These are phyloP conservation scores for Hirtodrosophila cameraria DNA, from an alignment of 2,888 invertebrate genomes.

Conservation along the genomic window DNA sequence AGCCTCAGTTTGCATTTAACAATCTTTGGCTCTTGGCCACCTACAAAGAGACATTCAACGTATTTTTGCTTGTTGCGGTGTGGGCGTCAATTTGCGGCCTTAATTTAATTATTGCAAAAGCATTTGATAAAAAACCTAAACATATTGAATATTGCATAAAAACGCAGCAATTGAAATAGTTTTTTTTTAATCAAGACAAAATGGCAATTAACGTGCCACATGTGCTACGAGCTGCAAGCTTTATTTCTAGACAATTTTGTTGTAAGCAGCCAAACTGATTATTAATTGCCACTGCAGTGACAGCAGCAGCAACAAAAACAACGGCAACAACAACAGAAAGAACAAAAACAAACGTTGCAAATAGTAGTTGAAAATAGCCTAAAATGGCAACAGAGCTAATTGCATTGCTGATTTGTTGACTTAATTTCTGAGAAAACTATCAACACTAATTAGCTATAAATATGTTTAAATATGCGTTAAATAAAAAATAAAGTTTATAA, in stretches of 20 bases:
- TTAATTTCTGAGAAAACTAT: slow-evolving; percentile 28
- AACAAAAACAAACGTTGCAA: slow-evolving; percentile 7
- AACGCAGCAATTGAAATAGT: slow-evolving; percentile 55
- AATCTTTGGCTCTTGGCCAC: no score
- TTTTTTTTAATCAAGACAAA: slow-evolving; percentile 67
- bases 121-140: slow-evolving; percentile 17
- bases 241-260: slow-evolving; percentile 2
- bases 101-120: slow-evolving; percentile 47
- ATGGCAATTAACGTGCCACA: slow-evolving; percentile 69
- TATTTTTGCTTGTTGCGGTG: slow-evolving; percentile 1
- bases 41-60: no score
- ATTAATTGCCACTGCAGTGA: slow-evolving; percentile 51
- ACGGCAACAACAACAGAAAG: slow-evolving; percentile 21
- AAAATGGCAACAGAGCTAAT: slow-evolving; percentile 36
- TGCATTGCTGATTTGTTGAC: slow-evolving; percentile 22
- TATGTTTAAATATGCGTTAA: background rate
- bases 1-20: background rate
- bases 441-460: slow-evolving; percentile 29
- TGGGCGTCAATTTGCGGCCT: slow-evolving; percentile 49
- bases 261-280: slow-evolving; percentile 38
- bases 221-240: slow-evolving; percentile 30
- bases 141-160: slow-evolving; percentile 37
- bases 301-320: slow-evolving; percentile 17
- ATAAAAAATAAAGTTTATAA: no score
- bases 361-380: slow-evolving; percentile 7